phyloP scores from a whole-genome alignment of 2,797 vertebrate genomes.

The Gymnothorax reevesii region DNA sequence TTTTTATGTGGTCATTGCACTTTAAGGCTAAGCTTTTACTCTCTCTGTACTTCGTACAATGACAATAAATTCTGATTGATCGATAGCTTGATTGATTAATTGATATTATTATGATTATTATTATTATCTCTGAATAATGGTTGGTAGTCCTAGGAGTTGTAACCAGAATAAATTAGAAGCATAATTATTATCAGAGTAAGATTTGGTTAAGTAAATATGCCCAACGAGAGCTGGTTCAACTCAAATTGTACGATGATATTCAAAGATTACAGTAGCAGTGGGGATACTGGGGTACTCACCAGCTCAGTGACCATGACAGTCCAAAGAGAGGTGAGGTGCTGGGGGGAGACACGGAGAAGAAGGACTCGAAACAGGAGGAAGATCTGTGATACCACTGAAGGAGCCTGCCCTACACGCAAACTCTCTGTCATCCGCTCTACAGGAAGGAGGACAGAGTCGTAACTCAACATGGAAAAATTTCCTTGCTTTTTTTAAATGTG shows the following conservation, averaged over 20 bases:
- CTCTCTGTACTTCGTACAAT: too few species aligned
- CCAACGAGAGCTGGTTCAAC: background rate
- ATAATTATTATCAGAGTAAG: background rate
- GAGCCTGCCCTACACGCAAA: slow-evolving; percentile 83
- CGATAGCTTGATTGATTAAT: too few species aligned
- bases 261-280: background rate
- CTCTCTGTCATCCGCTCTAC: slow-evolving; percentile 93
- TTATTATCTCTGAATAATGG: background rate
- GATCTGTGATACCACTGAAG: slow-evolving; percentile 86
- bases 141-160: background rate
- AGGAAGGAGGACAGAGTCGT: background rate
- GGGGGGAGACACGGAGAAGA: slow-evolving; percentile 91
- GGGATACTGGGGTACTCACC: slow-evolving; percentile 67
- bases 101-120: too few species aligned
- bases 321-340: slow-evolving; percentile 94
- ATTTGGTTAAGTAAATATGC: background rate
- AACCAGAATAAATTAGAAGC: background rate
- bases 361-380: slow-evolving; percentile 97
- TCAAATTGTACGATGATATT: background rate
- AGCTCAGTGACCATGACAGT: slow-evolving; percentile 98
- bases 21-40: too few species aligned
- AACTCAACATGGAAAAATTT: background rate
- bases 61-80: too few species aligned
- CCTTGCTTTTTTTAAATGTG: background rate
- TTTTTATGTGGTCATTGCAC: too few species aligned